Evolutionary conservation across 2,797 vertebrate genomes (phyloP).

Genomic region (Lagodon rhomboides): DNA sequence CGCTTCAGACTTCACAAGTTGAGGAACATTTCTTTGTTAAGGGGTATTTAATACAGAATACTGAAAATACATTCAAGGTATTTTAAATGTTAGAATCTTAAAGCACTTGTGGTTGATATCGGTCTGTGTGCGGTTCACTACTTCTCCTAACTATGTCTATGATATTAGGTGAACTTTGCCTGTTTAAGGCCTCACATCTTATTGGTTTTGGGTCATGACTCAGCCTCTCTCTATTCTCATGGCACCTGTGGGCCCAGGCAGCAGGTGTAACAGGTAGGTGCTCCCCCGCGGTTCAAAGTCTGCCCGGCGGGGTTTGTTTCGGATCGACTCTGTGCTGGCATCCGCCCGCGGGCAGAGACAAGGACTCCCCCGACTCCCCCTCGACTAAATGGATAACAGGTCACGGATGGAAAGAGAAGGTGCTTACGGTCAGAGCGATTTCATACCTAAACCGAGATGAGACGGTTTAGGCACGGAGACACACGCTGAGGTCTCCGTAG

Average conservation of each 20-base stretch:
- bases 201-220: neutral
- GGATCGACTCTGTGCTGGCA: constrained; percentile 64
- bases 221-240: neutral
- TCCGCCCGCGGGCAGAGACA: constrained; percentile 61
- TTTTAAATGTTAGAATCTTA: neutral
- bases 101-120: neutral
- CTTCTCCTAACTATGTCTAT: no score
- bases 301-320: constrained; percentile 23
- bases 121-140: neutral
- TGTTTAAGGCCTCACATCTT: neutral
- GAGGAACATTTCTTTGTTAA: constrained; percentile 10
- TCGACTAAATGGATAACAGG: constrained; percentile 85
- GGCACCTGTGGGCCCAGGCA: constrained; percentile 54
- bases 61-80: neutral
- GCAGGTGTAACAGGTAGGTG: constrained; percentile 64
- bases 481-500: constrained; percentile 47
- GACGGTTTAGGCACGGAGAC: constrained; percentile 58
- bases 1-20: constrained; percentile 17
- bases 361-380: constrained; percentile 63
- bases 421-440: constrained; percentile 85
- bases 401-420: constrained; percentile 77
- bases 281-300: constrained; percentile 12
- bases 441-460: constrained; percentile 83
- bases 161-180: neutral
- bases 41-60: neutral